Percentiles rank a stretch among this genome's conserved stretches.
These are phyloP conservation scores for Rhombomys opimus DNA, from an alignment of 2,113 vertebrate species.

Conservation along the genomic window DNA sequence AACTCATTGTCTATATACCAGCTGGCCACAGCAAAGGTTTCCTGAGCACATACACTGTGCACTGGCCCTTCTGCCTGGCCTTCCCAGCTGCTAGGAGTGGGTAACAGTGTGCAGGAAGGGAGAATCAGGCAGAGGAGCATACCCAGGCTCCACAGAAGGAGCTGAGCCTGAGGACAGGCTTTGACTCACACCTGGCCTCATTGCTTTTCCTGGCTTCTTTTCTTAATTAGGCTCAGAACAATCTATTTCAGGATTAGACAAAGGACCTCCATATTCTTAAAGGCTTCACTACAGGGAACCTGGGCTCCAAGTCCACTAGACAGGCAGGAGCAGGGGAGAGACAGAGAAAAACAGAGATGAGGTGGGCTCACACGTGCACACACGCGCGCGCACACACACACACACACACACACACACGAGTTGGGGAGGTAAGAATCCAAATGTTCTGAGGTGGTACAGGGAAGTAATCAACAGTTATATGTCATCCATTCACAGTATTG, in stretches of 20 bases:
- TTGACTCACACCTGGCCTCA: background rate
- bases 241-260: background rate
- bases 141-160: background rate
- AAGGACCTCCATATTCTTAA: background rate
- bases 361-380: background rate
- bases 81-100: background rate
- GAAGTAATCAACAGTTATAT: accelerated
- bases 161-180: background rate
- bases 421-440: background rate
- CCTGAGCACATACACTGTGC: background rate
- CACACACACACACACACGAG: background rate
- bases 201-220: background rate
- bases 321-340: background rate
- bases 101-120: background rate
- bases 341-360: background rate
- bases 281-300: background rate
- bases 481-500: background rate
- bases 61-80: background rate
- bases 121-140: accelerated
- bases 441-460: too few species aligned
- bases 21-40: background rate
- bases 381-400: background rate
- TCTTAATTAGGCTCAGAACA: background rate
- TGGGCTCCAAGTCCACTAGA: background rate
- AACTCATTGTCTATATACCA: background rate